phyloP scores from a whole-genome alignment of 2,888 invertebrate species.

The Imbricaverruca yamaguchii region DNA sequence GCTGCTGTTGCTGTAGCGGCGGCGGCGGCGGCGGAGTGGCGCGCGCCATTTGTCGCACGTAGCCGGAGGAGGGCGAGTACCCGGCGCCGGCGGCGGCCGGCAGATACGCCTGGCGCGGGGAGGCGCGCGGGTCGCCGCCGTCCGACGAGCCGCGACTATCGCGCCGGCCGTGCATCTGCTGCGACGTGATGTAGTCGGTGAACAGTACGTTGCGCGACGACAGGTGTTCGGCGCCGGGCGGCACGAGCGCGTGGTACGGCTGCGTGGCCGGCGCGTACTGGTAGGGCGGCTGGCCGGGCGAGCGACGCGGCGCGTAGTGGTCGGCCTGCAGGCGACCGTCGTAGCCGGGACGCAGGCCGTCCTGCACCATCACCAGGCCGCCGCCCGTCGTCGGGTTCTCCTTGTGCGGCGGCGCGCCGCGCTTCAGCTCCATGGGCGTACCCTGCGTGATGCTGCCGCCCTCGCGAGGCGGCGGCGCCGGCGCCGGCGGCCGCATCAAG shows the following conservation, averaged over 20 bases:
- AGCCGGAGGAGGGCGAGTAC: not conserved
- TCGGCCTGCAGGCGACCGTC: not conserved
- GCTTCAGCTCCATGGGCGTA: slow-evolving; percentile 57
- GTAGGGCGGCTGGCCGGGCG: slow-evolving; percentile 30
- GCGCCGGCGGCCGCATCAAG: slow-evolving; percentile 45
- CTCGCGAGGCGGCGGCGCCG: slow-evolving; percentile 38
- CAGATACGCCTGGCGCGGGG: slow-evolving; percentile 23
- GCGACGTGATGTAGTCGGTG: slow-evolving; percentile 93
- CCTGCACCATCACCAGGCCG: slow-evolving; percentile 13
- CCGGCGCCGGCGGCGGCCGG: not conserved
- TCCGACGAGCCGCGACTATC: slow-evolving; percentile 31
- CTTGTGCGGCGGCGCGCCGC: slow-evolving; percentile 23
- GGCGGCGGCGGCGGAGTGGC: not conserved
- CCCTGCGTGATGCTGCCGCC: slow-evolving; percentile 84
- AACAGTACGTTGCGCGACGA: slow-evolving; percentile 74
- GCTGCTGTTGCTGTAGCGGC: not conserved
- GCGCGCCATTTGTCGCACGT: not conserved
- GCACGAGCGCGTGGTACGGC: slow-evolving; percentile 26
- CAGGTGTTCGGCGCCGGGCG: slow-evolving; percentile 37
- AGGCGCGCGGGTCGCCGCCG: slow-evolving; percentile 29
- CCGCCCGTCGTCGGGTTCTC: slow-evolving; percentile 26
- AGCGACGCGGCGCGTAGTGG: slow-evolving; percentile 27
- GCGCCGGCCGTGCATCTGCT: slow-evolving; percentile 69
- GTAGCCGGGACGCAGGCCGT: slow-evolving; percentile 27
- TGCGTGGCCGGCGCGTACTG: slow-evolving; percentile 25